phyloP scores from a whole-genome alignment of 2,113 vertebrate genomes.

The Rousettus leschenaultii region DNA sequence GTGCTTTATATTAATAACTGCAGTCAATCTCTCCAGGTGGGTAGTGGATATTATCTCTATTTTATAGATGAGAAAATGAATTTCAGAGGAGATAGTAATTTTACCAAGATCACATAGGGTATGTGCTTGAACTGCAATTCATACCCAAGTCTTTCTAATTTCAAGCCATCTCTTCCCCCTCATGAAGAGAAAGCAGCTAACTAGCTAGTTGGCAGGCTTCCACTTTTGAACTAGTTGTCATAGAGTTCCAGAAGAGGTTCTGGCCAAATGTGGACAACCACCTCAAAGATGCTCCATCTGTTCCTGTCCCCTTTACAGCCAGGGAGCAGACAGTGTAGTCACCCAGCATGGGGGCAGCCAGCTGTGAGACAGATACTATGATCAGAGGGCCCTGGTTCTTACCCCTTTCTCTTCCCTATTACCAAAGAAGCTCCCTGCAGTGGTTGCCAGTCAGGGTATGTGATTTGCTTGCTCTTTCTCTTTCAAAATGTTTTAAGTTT shows the following conservation, averaged over 20 bases:
- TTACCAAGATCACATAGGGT: neutral
- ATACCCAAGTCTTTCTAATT: neutral
- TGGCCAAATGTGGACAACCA: neutral
- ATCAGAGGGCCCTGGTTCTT: neutral
- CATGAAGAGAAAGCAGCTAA: neutral
- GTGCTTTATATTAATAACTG: neutral
- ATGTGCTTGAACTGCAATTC: neutral
- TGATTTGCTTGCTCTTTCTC: constrained; percentile 41
- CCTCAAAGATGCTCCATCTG: neutral
- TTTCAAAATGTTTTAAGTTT: constrained; percentile 68
- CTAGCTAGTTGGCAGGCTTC: neutral
- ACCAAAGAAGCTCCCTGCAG: neutral
- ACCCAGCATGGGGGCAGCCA: neutral
- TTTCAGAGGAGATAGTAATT: neutral
- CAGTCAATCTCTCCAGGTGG: neutral
- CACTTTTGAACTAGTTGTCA: neutral
- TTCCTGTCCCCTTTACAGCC: neutral
- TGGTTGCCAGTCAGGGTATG: neutral
- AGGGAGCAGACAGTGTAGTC: neutral
- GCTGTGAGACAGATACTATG: neutral
- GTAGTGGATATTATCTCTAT: neutral
- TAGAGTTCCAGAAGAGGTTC: neutral
- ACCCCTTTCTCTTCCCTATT: neutral
- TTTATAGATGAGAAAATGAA: constrained; percentile 4
- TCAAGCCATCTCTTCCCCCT: neutral